phyloP scores from a whole-genome alignment of 1,140 invertebrate species.

The Cydia strobilella region DNA sequence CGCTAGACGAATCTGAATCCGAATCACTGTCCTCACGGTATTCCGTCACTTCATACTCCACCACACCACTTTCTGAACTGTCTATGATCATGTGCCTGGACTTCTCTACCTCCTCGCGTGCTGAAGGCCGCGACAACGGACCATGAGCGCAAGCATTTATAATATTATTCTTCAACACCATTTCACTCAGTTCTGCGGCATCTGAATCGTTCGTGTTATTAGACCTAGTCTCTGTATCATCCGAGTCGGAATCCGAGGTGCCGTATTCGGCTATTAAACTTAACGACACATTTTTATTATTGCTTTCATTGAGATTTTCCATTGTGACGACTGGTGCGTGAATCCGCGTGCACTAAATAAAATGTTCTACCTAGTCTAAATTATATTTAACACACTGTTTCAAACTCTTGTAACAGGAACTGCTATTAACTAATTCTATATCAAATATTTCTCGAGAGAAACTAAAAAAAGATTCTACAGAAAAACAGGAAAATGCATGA shows the following conservation, averaged over 20 bases:
- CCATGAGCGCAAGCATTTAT: slow-evolving; percentile 77
- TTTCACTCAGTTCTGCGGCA: slow-evolving; percentile 68
- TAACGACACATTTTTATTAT: slow-evolving; percentile 73
- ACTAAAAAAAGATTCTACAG: slow-evolving; percentile 11
- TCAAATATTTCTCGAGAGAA: neutral
- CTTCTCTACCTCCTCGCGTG: slow-evolving; percentile 45
- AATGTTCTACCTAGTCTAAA: neutral
- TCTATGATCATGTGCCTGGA: slow-evolving; percentile 72
- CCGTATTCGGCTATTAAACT: slow-evolving; percentile 73
- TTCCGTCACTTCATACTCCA: slow-evolving; percentile 70
- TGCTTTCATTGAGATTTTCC: slow-evolving; percentile 69
- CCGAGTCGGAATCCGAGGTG: slow-evolving; percentile 69
- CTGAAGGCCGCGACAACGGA: slow-evolving; percentile 50
- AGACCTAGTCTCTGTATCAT: slow-evolving; percentile 60
- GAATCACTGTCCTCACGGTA: slow-evolving; percentile 68
- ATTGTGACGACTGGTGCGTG: slow-evolving; percentile 53
- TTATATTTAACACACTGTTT: slow-evolving; percentile 17
- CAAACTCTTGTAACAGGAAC: neutral
- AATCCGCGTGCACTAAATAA: slow-evolving; percentile 29
- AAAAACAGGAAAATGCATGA: slow-evolving; percentile 27
- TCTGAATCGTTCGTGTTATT: slow-evolving; percentile 70
- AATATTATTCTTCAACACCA: slow-evolving; percentile 77
- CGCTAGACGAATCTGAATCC: slow-evolving; percentile 60
- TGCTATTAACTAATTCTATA: slow-evolving; percentile 8
- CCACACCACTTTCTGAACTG: slow-evolving; percentile 60